These are phyloP conservation scores for Gorsachius goisagi DNA, from an alignment of 2,113 vertebrate species.

Conservation along the genomic window DNA sequence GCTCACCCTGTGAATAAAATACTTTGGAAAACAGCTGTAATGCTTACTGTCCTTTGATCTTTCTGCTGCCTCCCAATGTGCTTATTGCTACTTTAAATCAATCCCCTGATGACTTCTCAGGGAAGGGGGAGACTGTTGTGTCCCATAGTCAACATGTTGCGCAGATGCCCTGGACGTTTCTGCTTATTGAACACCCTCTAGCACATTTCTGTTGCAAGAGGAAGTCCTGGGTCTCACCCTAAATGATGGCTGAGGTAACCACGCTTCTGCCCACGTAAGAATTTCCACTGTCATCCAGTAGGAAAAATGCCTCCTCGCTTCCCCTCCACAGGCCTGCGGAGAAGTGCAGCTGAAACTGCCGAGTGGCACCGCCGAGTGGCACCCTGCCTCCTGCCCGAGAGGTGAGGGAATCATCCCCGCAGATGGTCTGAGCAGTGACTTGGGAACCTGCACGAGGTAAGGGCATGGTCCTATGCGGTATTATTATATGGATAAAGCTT, in stretches of 20 bases:
- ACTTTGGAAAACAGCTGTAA: neutral
- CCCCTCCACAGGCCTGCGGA: neutral
- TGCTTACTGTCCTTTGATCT: neutral
- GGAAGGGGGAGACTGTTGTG: neutral
- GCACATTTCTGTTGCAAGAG: neutral
- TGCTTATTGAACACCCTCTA: neutral
- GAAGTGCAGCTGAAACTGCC: neutral
- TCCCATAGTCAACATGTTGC: neutral
- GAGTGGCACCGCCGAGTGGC: neutral
- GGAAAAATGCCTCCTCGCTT: neutral
- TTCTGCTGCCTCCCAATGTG: neutral
- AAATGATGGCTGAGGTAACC: neutral
- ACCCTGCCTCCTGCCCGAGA: neutral
- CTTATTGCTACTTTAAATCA: constrained; percentile 17
- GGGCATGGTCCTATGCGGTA: rapidly evolving
- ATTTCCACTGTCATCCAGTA: neutral
- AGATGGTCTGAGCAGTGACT: neutral
- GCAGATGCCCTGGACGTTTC: neutral
- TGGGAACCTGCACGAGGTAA: neutral
- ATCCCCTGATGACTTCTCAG: neutral
- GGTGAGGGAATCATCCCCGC: neutral
- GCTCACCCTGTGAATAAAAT: neutral
- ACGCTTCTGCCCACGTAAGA: neutral
- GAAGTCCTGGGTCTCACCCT: neutral
- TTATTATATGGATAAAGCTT: neutral